Conservation (phyloP, 2,888 invertebrate genomes). For the Drosophila ustulata region DNA sequence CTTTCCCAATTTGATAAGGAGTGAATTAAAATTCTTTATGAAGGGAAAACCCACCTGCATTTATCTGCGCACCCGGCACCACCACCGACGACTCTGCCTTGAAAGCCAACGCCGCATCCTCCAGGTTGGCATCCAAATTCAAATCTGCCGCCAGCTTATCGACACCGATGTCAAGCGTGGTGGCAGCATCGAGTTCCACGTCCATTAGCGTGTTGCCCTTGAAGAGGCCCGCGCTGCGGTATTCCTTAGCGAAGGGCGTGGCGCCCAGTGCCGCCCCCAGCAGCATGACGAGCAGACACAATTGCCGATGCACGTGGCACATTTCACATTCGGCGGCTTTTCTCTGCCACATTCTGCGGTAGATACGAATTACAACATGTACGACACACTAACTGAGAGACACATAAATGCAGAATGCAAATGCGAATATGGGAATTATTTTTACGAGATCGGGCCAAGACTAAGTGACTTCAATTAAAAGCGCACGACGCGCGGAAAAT, state of each 20-base stretch:
- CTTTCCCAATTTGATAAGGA: neutral
- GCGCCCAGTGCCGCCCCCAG: conserved; percentile 57
- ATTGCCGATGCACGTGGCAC: conserved; percentile 37
- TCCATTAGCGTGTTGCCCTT: conserved; percentile 79
- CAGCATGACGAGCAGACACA: conserved; percentile 45
- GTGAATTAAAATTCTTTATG: neutral
- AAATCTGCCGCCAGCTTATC: conserved; percentile 53
- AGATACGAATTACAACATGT: conserved; percentile 34
- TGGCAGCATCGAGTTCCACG: conserved; percentile 69
- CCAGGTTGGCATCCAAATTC: conserved; percentile 17
- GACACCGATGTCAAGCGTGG: conserved; percentile 62
- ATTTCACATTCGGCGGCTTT: conserved; percentile 59
- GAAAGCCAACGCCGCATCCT: conserved; percentile 43
- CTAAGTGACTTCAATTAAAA: conserved; percentile 71
- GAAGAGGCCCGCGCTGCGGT: conserved; percentile 73
- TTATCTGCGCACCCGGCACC: conserved; percentile 66
- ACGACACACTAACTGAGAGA: conserved; percentile 25
- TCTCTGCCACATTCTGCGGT: conserved; percentile 51
- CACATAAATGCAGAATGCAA: conserved; percentile 39
- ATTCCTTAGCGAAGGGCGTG: conserved; percentile 74
- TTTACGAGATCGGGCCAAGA: conserved; percentile 22
- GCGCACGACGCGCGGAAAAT: conserved; percentile 50
- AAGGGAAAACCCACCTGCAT: conserved; percentile 65
- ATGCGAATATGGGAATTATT: conserved; percentile 32
- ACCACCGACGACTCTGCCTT: conserved; percentile 71